These are phyloP conservation scores for Ceratosolen solmsi DNA, from an alignment of 1,140 invertebrate species.

Conservation along the genomic window DNA sequence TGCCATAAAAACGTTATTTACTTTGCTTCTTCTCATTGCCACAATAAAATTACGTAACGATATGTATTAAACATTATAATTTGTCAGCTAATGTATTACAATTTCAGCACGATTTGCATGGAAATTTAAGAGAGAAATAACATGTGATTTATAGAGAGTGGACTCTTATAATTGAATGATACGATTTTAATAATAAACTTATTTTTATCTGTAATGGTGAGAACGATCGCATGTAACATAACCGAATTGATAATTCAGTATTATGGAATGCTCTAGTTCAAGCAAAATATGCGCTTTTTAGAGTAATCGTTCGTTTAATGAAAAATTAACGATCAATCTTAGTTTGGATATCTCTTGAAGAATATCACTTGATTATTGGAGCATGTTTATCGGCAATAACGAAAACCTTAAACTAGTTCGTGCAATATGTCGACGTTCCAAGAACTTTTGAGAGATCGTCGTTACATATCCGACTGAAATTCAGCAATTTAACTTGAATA, in stretches of 20 bases:
- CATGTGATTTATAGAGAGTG: background rate
- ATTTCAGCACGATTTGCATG: no score
- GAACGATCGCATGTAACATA: background rate
- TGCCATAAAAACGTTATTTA: no score
- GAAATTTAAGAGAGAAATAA: background rate
- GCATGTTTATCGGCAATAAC: background rate
- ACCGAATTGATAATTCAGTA: conserved; percentile 4
- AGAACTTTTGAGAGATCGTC: conserved; percentile 7
- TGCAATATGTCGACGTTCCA: background rate
- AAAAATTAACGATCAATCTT: conserved; percentile 3
- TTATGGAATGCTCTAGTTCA: background rate
- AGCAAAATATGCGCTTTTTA: background rate
- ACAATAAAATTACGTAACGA: no score
- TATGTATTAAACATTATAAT: no score
- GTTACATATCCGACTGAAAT: conserved; percentile 1
- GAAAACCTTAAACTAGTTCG: background rate
- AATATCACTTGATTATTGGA: conserved; percentile 23
- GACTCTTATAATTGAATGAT: background rate
- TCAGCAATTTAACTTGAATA: background rate
- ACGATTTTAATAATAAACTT: background rate
- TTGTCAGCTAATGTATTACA: no score
- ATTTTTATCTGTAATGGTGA: background rate
- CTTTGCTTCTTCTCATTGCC: no score
- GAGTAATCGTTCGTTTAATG: conserved; percentile 30
- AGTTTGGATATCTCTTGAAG: background rate